Evolutionary conservation across 2,113 vertebrate species (phyloP).

Genomic region (Rhinopomastus cyanomelas): DNA sequence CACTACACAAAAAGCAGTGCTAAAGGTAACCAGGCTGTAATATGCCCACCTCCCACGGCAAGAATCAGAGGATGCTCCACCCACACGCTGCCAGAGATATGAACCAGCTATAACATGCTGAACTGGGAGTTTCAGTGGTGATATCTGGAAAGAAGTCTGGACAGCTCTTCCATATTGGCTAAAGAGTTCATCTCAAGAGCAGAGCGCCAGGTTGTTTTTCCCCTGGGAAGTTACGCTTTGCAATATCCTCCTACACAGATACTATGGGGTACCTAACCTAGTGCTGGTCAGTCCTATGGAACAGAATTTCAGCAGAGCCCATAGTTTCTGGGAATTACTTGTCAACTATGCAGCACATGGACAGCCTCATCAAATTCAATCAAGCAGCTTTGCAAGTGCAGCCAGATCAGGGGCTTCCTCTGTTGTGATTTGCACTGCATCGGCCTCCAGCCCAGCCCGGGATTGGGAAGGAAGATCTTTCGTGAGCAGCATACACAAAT

Average conservation of each 20-base stretch:
- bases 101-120: background rate
- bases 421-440: fast-evolving
- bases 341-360: background rate
- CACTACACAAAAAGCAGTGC: fast-evolving
- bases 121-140: background rate
- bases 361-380: background rate
- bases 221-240: background rate
- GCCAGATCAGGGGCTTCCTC: background rate
- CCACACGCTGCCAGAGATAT: background rate
- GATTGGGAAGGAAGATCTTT: background rate
- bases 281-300: background rate
- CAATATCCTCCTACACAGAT: background rate
- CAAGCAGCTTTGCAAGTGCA: background rate
- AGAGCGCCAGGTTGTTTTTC: background rate
- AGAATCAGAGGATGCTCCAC: background rate
- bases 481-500: background rate
- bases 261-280: background rate
- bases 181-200: background rate
- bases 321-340: background rate
- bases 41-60: background rate
- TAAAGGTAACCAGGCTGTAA: background rate
- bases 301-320: background rate
- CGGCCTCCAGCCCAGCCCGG: background rate
- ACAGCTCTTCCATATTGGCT: background rate
- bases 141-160: background rate